Base-by-base conservation (phyloP, 2,797 vertebrate species). In the Falco rusticolus region DNA sequence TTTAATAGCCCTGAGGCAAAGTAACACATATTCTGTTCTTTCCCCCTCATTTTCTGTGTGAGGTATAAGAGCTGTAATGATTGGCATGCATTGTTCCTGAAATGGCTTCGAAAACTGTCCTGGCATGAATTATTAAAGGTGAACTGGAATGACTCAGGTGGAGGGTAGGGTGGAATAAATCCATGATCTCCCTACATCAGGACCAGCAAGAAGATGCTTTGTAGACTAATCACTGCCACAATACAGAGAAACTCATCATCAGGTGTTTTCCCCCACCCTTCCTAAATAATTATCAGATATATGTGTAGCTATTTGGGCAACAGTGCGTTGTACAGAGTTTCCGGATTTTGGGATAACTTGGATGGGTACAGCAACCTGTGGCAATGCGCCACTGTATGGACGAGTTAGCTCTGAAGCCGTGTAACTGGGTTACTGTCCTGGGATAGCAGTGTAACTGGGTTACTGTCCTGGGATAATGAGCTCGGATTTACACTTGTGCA, bases 1-100 rank as follows among this genome's bases (percentile, higher is more conserved):
- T 85, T 83, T 74, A 81, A 60, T 77, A 47, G 22, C 20, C 80
- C 71, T 66, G 37, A 34, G 84, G 89, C 87, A 91, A 85, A 93
- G 22, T 39, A 87, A 72, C 60, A 43, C 57, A 3, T 47, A 66
- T 64, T 87, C 57, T 90, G 25, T 71, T 90, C 16, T 93, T 90
- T 71, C 29, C 53, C 37, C 84, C 54, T 92, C 33, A 94, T 95
- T 95, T 94, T 90, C 96, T 93, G 19, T 84, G 54, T 95, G 94
- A 97, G 78, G 68, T 45, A 57, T 80, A 51, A 78, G 17, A 80
- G 57, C 71, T 85, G 71, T 88, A 91, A 95, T 84, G 88, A 90
- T 57, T 92, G 94, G 85, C 84, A 89, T 53, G 74, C 2, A 24
- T 76, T 96, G 83, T 89, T 89, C 57, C 82, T 81, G 69, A 82